Evolutionary conservation across 1,140 invertebrate species (phyloP), one percentile per base, ranked within the genome.

Genomic region (Drosophila yakuba): DNA sequence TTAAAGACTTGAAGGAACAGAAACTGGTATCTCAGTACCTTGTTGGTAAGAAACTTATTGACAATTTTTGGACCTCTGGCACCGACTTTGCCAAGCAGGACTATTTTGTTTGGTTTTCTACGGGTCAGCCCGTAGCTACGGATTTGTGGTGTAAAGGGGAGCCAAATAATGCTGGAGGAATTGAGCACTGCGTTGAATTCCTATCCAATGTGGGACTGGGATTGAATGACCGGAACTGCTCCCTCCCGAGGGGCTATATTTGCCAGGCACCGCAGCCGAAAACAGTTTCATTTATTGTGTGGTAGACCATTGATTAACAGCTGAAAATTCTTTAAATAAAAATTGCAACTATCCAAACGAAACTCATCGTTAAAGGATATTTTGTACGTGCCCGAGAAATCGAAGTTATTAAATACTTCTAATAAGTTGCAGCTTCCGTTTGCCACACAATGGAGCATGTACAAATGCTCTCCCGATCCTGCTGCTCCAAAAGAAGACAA

Each of bases 361-460:
- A 12, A 39, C 11, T 20, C 4, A 4, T 1, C 4, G 1, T 11
- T 15, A 2, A 35, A 12, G n/a, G 28, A 39, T n/a, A 17, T 36
- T 66, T 17, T 41, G 28, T 48, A 5, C 23, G n/a, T 28, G 4
- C 28, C 12, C 32, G 7, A 35, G 55, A 36, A 36, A 35, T 38
- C 55, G 28, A 32, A 57, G 75, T 38, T 63, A 58, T 61, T 72
- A 44, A 67, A 45, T 59, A 54, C 64, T 48, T 78, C 20, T 54
- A 54, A 77, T 76, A 77, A 77, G 62, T 68, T 68, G 62, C 74
- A 77, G 73, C 57, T 77, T 61, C 51, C 63, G 54, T 39, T 55
- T 17, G 8, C 6, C 28, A 50, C 20, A 43, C 35, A 15, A 28
- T 41, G n/a, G 14, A 20, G 3, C 32, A 7, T 14, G 38, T 15